phyloP scores from a whole-genome alignment of 1,140 invertebrate genomes.

The Drosophila sp. region DNA sequence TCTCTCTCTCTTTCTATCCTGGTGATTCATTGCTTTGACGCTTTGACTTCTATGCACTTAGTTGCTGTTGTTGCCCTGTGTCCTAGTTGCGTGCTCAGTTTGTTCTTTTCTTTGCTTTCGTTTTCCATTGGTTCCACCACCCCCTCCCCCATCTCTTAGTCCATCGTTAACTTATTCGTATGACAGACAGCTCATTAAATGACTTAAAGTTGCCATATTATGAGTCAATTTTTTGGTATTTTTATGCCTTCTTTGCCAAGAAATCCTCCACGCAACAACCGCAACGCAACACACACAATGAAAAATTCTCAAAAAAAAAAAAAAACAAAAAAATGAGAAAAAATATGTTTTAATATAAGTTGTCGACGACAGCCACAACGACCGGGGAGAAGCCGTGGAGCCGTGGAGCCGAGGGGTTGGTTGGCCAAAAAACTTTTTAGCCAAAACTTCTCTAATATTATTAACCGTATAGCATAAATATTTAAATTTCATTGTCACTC shows the following conservation, averaged over 20 bases:
- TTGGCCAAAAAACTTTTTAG: conserved; percentile 50
- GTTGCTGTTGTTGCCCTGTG: conserved; percentile 47
- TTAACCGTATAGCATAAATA: conserved; percentile 82
- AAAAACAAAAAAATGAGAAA: too few species aligned
- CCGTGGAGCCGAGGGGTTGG: background rate
- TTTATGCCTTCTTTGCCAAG: conserved; percentile 66
- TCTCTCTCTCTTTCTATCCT: background rate
- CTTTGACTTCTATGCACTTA: conserved; percentile 75
- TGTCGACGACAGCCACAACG: conserved; percentile 17
- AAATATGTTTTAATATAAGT: conserved; percentile 82
- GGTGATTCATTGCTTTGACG: conserved; percentile 80
- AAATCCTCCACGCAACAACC: conserved; percentile 27
- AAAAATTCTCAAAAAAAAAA: conserved; percentile 46
- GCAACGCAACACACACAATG: conserved; percentile 43
- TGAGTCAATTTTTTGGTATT: conserved; percentile 75
- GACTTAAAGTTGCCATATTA: conserved; percentile 48
- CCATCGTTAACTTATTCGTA: background rate
- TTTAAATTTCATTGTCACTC: conserved; percentile 82
- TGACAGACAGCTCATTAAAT: conserved; percentile 45
- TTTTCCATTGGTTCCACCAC: conserved; percentile 34
- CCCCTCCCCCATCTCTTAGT: background rate
- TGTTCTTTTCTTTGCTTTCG: conserved; percentile 47
- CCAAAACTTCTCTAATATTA: conserved; percentile 73
- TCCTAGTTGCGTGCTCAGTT: conserved; percentile 56
- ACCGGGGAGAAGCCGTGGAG: conserved; percentile 24